Conservation (phyloP, 2,888 invertebrate species). For the Pimpla rufipes region DNA sequence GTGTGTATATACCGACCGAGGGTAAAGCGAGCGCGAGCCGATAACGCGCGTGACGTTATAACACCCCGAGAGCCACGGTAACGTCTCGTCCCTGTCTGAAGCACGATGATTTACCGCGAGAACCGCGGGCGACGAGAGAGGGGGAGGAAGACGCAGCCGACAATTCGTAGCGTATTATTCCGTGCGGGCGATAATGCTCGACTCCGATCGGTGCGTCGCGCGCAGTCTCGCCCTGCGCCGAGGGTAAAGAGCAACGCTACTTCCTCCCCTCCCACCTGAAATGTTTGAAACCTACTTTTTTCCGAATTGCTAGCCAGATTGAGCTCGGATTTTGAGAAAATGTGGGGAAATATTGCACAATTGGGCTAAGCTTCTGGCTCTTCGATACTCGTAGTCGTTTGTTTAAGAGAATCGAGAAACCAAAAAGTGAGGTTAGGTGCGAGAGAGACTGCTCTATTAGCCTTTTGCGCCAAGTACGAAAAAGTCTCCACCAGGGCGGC, state of each 20-base stretch:
- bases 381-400: too few species aligned
- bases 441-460: too few species aligned
- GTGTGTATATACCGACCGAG: neutral
- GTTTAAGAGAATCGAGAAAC: too few species aligned
- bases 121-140: neutral
- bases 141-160: conserved; percentile 15
- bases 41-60: conserved; percentile 56
- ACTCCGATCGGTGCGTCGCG: neutral
- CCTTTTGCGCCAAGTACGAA: too few species aligned
- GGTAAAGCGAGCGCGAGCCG: conserved; percentile 19
- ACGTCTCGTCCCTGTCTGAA: conserved; percentile 44
- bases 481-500: too few species aligned
- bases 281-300: too few species aligned
- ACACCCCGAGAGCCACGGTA: conserved; percentile 40
- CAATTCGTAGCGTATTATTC: conserved; percentile 34
- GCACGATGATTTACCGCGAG: conserved; percentile 48
- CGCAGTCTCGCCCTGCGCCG: neutral
- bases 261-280: too few species aligned
- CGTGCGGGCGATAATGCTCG: conserved; percentile 14
- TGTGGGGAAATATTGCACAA: too few species aligned
- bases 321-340: too few species aligned
- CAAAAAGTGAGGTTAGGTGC: too few species aligned
- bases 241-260: neutral
- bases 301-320: too few species aligned
- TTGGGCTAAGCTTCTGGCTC: too few species aligned